These are phyloP conservation scores for Crenuchus spilurus DNA, from an alignment of 2,797 vertebrate genomes.

Conservation along the genomic window DNA sequence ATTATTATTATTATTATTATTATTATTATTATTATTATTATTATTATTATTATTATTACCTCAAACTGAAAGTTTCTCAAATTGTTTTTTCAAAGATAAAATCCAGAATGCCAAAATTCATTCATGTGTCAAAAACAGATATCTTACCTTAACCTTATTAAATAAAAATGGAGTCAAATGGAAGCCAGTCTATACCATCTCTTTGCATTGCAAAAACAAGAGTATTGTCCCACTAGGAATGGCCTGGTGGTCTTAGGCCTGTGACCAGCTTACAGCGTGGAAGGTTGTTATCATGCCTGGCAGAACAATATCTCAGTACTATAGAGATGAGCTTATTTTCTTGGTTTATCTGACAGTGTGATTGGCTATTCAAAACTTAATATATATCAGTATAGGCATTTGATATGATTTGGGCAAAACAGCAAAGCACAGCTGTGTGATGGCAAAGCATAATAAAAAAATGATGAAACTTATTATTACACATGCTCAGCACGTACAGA, in stretches of 20 bases:
- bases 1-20: no score
- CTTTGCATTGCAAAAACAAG: no score
- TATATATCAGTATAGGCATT: neutral
- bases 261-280: neutral
- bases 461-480: neutral
- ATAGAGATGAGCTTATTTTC: neutral
- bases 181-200: no score
- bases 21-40: no score
- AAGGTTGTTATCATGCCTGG: neutral
- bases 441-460: neutral
- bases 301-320: conserved; percentile 1
- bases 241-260: neutral
- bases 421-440: neutral
- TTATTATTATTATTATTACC: no score
- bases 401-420: neutral
- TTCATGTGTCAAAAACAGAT: no score
- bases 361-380: neutral
- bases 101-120: no score
- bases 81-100: no score
- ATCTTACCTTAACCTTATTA: no score
- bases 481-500: neutral
- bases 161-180: no score
- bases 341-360: neutral
- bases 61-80: no score
- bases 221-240: no score